These are phyloP conservation scores for Oncorhynchus keta DNA, from an alignment of 2,113 vertebrate species.

Conservation along the genomic window DNA sequence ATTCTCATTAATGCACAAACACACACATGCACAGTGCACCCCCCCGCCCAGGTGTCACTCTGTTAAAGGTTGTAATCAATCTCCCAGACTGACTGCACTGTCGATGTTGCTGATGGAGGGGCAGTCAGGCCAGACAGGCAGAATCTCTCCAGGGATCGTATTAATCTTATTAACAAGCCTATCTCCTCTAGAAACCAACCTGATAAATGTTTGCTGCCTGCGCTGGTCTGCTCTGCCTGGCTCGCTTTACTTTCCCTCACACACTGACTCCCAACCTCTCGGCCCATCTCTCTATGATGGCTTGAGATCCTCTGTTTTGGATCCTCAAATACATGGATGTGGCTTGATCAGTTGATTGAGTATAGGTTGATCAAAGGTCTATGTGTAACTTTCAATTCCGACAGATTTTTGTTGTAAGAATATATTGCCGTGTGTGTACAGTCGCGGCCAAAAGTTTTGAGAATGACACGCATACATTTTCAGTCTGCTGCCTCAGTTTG, in stretches of 20 bases:
- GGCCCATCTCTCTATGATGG: neutral
- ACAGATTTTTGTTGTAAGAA: neutral
- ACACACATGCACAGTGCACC: constrained; percentile 3
- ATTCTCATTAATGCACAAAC: neutral
- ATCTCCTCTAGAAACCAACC: constrained; percentile 37
- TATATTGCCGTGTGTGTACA: neutral
- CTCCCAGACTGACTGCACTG: constrained; percentile 46
- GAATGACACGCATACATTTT: too few relatives aligned
- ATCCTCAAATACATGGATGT: neutral
- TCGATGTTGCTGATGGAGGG: constrained; percentile 54
- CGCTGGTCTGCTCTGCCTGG: neutral
- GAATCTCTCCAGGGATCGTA: constrained; percentile 43
- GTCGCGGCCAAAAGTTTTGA: too few relatives aligned
- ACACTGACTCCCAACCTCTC: neutral
- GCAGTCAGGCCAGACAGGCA: constrained; percentile 16
- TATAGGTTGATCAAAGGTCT: neutral
- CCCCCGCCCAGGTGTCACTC: constrained; percentile 56
- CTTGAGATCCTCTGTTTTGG: neutral
- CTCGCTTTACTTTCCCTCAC: constrained; percentile 11
- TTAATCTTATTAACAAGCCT: constrained; percentile 46
- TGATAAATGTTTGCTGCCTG: constrained; percentile 43
- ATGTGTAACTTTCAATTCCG: neutral
- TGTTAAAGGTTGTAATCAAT: constrained; percentile 66
- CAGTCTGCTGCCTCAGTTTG: too few relatives aligned
- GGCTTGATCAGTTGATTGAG: neutral